Evolutionary conservation across 64 coral and sea anemone genomes (phyloP).

Genomic region (Dendrophyllia cribrosa): DNA sequence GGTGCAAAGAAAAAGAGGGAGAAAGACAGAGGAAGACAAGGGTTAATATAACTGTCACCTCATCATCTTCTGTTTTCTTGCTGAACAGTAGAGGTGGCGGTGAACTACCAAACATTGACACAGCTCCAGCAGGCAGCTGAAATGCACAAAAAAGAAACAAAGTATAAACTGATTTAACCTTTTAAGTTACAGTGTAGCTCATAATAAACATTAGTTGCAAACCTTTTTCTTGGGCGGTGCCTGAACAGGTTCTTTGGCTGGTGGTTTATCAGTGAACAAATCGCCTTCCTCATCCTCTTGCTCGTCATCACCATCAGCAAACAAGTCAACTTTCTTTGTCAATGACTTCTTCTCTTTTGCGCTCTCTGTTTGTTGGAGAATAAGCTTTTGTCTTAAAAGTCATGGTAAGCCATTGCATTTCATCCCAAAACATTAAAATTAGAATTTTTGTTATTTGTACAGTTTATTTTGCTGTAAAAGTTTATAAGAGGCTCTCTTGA

Average conservation of each 20-base stretch:
- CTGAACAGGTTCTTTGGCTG: constrained; percentile 26
- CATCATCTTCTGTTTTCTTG: constrained; percentile 27
- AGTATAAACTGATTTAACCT: neutral
- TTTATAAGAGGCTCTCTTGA: too few species aligned
- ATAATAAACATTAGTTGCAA: neutral
- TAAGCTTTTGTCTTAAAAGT: too few species aligned
- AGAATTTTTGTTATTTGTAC: too few species aligned
- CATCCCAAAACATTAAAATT: too few species aligned
- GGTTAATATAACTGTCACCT: neutral
- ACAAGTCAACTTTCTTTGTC: constrained; percentile 87
- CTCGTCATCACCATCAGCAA: constrained; percentile 85
- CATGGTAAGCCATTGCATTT: neutral
- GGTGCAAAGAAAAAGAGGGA: too few species aligned
- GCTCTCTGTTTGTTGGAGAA: neutral
- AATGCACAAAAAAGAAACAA: neutral
- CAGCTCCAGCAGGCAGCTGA: constrained; percentile 93
- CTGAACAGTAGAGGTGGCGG: constrained; percentile 58
- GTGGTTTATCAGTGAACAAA: constrained; percentile 79
- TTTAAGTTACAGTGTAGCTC: neutral
- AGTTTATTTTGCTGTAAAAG: too few species aligned
- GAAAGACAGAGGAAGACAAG: neutral
- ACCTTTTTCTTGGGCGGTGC: constrained; percentile 95
- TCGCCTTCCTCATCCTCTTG: constrained; percentile 84
- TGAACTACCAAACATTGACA: constrained; percentile 95
- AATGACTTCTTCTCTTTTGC: constrained; percentile 43